These are phyloP conservation scores for Brachionus calyciflorus DNA, from an alignment of 1,140 invertebrate species.

Conservation along the genomic window DNA sequence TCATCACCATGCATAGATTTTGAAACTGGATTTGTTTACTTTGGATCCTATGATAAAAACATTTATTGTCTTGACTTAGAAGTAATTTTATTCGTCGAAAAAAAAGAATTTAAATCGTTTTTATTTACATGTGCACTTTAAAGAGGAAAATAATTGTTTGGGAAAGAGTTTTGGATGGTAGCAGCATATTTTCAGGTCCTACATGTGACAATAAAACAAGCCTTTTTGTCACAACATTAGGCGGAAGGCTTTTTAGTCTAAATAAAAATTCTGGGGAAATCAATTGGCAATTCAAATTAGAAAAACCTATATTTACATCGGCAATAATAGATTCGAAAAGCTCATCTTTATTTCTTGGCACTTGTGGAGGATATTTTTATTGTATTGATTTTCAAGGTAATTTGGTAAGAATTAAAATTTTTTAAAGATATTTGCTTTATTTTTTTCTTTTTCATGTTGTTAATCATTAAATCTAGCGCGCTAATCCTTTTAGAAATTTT, in stretches of 20 bases:
- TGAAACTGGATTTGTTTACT: slow-evolving; percentile 61
- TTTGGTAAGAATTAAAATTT: slow-evolving; percentile 48
- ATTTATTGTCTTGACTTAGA: slow-evolving; percentile 65
- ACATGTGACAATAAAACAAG: slow-evolving; percentile 60
- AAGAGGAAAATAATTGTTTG: not conserved
- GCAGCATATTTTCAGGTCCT: slow-evolving; percentile 67
- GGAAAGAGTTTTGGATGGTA: slow-evolving; percentile 49
- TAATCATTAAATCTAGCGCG: too few relatives aligned
- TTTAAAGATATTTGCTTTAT: not conserved
- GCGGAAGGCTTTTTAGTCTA: slow-evolving; percentile 64
- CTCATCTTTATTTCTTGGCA: not conserved
- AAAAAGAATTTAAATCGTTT: too few relatives aligned
- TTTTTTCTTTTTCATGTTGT: too few relatives aligned
- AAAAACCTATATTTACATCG: slow-evolving; percentile 65
- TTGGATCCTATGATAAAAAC: slow-evolving; percentile 70
- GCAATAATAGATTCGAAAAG: slow-evolving; percentile 52
- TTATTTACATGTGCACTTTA: too few relatives aligned
- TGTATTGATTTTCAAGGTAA: slow-evolving; percentile 49
- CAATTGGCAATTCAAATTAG: slow-evolving; percentile 63
- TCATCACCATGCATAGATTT: slow-evolving; percentile 64
- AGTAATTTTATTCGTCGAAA: slow-evolving; percentile 61
- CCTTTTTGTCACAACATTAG: slow-evolving; percentile 64
- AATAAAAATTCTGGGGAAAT: slow-evolving; percentile 58
- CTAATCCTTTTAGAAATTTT: too few relatives aligned
- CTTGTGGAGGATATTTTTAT: slow-evolving; percentile 33